A percentile compares a stretch with the other conserved stretches of the same genome.
These are phyloP conservation scores for Holothuria scabra DNA, from an alignment of 53 echinoderm and acorn worm species.

Conservation along the genomic window DNA sequence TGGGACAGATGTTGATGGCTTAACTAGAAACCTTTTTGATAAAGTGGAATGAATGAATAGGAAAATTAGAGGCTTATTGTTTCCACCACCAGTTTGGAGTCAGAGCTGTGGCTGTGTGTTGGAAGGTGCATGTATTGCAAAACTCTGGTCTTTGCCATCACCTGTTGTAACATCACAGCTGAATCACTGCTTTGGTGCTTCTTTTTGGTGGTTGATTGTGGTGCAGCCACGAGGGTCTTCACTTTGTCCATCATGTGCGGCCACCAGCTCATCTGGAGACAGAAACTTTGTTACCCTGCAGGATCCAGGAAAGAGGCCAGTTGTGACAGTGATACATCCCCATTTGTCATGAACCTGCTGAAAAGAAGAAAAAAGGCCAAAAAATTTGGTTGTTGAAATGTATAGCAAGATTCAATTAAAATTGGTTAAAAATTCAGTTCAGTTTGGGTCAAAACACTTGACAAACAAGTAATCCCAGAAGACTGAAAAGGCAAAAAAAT, in stretches of 20 bases:
- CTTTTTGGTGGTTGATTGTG: background rate
- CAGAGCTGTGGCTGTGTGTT: background rate
- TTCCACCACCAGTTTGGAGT: slow-evolving; percentile 49
- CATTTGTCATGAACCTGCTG: too few species aligned
- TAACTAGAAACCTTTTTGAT: background rate
- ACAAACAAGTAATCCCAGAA: too few species aligned
- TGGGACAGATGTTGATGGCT: slow-evolving; percentile 56
- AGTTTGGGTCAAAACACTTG: too few species aligned
- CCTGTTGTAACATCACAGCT: background rate
- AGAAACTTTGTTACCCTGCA: background rate
- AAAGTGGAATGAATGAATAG: slow-evolving; percentile 17
- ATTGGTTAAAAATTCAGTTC: too few species aligned
- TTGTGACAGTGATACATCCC: too few species aligned
- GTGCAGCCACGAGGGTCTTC: background rate
- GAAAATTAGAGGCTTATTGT: background rate
- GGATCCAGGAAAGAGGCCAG: background rate
- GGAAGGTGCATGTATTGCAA: background rate
- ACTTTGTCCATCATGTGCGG: background rate
- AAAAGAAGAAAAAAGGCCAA: too few species aligned
- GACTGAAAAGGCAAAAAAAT: too few species aligned
- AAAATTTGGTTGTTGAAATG: too few species aligned
- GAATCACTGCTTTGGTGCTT: background rate
- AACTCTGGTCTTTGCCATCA: background rate
- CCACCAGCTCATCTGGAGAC: background rate
- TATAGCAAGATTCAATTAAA: too few species aligned